phyloP scores from a whole-genome alignment of 1,140 invertebrate genomes.

The Colletes gigas region DNA sequence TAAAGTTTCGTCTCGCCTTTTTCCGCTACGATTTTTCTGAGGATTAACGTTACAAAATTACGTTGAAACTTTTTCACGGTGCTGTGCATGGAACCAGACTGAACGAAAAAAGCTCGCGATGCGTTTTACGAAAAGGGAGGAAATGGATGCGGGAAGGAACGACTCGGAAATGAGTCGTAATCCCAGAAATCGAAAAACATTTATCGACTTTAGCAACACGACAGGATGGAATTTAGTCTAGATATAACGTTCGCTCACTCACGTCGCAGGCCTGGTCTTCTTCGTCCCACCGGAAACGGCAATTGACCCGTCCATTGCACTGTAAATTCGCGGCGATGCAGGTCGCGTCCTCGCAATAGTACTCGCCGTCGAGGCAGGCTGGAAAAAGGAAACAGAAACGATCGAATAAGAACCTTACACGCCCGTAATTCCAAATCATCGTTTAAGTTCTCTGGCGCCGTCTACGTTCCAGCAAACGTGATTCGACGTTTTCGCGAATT shows the following conservation, averaged over 20 bases:
- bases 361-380: slow-evolving; percentile 84
- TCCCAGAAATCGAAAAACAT: slow-evolving; percentile 34
- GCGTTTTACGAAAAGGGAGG: too few relatives aligned
- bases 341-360: slow-evolving; percentile 92
- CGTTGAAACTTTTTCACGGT: too few relatives aligned
- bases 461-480: not conserved
- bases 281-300: slow-evolving; percentile 92
- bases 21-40: too few relatives aligned
- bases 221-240: slow-evolving; percentile 28
- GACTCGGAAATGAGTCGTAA: not conserved
- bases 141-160: too few relatives aligned
- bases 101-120: too few relatives aligned
- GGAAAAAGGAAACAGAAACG: slow-evolving; percentile 46
- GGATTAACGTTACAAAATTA: too few relatives aligned
- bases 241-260: slow-evolving; percentile 75
- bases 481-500: not conserved
- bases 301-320: slow-evolving; percentile 90
- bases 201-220: not conserved
- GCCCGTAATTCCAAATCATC: not conserved
- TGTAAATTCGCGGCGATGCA: slow-evolving; percentile 88
- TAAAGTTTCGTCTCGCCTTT: too few relatives aligned
- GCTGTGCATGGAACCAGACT: too few relatives aligned
- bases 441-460: not conserved
- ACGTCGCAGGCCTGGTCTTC: slow-evolving; percentile 85
- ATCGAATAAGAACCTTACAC: not conserved